These are phyloP conservation scores for Geotrupes spiniger DNA, from an alignment of 2,888 invertebrate genomes.

Conservation along the genomic window DNA sequence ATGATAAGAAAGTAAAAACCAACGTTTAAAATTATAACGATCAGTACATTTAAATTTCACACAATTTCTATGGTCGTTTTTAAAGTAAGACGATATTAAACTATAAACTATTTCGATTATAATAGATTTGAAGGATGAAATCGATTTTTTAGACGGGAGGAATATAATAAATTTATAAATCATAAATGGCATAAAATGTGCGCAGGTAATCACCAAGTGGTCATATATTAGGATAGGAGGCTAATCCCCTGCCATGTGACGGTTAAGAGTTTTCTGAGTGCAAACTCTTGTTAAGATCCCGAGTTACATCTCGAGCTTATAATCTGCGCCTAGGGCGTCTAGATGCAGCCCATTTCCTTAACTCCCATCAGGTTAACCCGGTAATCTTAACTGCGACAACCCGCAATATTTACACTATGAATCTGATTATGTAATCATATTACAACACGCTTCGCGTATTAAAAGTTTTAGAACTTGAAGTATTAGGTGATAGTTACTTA, in stretches of 20 bases:
- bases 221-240: slow-evolving; percentile 31
- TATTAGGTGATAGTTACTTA: slow-evolving; percentile 22
- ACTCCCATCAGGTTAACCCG: slow-evolving; percentile 37
- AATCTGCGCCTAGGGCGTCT: slow-evolving; percentile 41
- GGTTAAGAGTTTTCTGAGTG: slow-evolving; percentile 37
- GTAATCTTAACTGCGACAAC: slow-evolving; percentile 27
- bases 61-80: no score
- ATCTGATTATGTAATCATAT: slow-evolving; percentile 34
- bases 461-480: slow-evolving; percentile 29
- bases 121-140: neutral
- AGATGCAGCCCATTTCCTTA: slow-evolving; percentile 36
- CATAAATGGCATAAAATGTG: slow-evolving; percentile 16
- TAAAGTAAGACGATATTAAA: no score
- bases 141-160: slow-evolving; percentile 10
- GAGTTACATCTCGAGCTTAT: slow-evolving; percentile 45
- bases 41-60: no score
- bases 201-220: slow-evolving; percentile 27
- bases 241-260: slow-evolving; percentile 21
- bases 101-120: no score
- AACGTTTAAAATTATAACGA: no score
- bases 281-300: slow-evolving; percentile 46
- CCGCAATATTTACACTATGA: slow-evolving; percentile 30
- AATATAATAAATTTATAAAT: slow-evolving; percentile 19
- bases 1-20: no score
- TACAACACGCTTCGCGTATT: slow-evolving; percentile 20